A percentile compares a stretch with the other conserved stretches of the same genome.
phyloP scores from a whole-genome alignment of 64 coral and sea anemone species.

The Pocillopora damicornis region DNA sequence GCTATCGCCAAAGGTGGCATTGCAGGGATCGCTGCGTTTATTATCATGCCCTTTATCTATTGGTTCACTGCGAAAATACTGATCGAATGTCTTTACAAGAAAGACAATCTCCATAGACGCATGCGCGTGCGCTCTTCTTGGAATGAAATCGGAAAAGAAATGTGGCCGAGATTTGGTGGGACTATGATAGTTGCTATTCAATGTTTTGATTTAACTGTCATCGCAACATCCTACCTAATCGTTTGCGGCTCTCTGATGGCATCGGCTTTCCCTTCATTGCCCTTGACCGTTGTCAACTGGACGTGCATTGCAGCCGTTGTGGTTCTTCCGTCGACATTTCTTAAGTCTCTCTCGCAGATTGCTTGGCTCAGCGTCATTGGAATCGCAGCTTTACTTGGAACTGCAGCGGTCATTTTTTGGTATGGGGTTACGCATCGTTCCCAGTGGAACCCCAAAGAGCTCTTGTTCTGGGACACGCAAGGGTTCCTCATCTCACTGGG shows the following conservation, averaged over 20 bases:
- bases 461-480: slow-evolving; percentile 43
- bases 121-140: slow-evolving; percentile 25
- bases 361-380: slow-evolving; percentile 50
- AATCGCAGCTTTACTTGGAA: neutral
- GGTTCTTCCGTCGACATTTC: slow-evolving; percentile 36
- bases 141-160: slow-evolving; percentile 16
- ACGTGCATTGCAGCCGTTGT: slow-evolving; percentile 26
- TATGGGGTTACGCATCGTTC: slow-evolving; percentile 1
- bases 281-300: neutral
- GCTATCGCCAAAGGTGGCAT: slow-evolving; percentile 24
- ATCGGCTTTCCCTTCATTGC: neutral
- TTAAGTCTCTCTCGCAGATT: slow-evolving; percentile 18
- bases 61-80: neutral
- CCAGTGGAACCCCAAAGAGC: slow-evolving; percentile 5
- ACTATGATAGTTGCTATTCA: neutral
- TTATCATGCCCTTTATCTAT: slow-evolving; percentile 14
- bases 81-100: slow-evolving; percentile 21
- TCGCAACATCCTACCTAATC: neutral
- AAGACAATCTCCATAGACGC: neutral
- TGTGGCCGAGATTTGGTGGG: slow-evolving; percentile 12
- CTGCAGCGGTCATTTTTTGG: neutral
- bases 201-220: neutral
- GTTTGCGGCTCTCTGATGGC: slow-evolving; percentile 32
- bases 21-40: neutral
- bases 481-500: slow-evolving; percentile 19